Base-by-base conservation (phyloP, 1,140 invertebrate species). In the Rhysida immarginata region DNA sequence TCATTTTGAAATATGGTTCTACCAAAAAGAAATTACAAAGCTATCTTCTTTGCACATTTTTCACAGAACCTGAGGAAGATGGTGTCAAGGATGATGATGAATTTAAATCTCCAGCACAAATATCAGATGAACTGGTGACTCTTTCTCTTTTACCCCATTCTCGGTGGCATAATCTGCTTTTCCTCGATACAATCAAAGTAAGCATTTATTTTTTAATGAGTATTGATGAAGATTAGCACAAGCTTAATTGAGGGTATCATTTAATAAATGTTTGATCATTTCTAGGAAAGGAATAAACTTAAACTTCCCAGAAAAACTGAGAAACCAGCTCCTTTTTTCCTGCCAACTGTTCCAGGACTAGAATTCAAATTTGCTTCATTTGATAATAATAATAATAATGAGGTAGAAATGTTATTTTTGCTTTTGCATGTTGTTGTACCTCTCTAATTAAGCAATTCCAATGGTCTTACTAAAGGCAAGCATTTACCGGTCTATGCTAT, bases 281-380 rank as follows among this genome's bases (percentile, higher is more conserved):
- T 63, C n/a, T 59, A 74, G 70, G 60, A 68, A 60, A 76, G 87
- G 59, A 97, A 98, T 69, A 96, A 94, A 68, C 92, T 93, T 0
- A 89, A 84, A 70, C 82, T 84, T 49, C 74, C 86, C 3, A 75
- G 81, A 0, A 90, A 91, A 65, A 76, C 77, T 1, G 82, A 85
- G 0, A 87, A 89, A 73, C 77, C 79, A 24, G 91, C 92, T 0
- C 94, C 94, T 0, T 99, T 99, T 73, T 97, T 98, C 67, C 69
- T 99, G 35, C 91, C 93, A 0, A 94, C 91, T 0, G 75, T 94
- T 54, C 78, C 87, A 0, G 87, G 87, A 1, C 69, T 94, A 13
- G 79, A 87, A 58, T 68, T 89, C 1, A 78, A 84, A 65, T 95
- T 96, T 71, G 86, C 87, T 68, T 66, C 86, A 3, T 69, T 73